A percentile compares a stretch with the other conserved stretches of the same genome.
These are phyloP conservation scores for Neodiprion fabricii DNA, from an alignment of 1,140 invertebrate species.

Conservation along the genomic window DNA sequence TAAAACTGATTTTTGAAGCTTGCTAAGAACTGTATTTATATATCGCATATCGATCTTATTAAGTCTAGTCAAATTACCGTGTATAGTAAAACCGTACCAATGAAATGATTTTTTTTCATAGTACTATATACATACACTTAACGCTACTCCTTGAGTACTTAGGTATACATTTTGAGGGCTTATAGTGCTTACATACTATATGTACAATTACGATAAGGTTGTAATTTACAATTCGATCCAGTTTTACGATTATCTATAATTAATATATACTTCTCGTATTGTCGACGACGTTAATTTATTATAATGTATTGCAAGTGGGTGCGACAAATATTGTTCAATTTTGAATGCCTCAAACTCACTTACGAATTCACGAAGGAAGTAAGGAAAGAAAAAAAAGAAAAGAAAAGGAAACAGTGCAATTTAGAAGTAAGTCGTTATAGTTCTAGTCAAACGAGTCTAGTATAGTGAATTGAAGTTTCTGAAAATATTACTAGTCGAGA, in stretches of 20 bases:
- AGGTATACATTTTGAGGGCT: too few relatives aligned
- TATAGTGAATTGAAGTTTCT: constrained; percentile 18
- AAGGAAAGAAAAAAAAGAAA: not conserved
- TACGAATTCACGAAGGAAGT: not conserved
- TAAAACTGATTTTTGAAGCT: not conserved
- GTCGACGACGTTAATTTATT: too few relatives aligned
- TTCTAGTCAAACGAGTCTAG: constrained; percentile 31
- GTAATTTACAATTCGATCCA: not conserved
- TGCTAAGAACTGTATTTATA: not conserved
- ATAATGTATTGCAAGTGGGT: not conserved
- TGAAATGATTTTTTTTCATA: not conserved
- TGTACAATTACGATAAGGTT: not conserved
- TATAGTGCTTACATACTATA: too few relatives aligned
- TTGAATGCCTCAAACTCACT: not conserved
- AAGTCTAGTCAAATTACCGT: constrained; percentile 1
- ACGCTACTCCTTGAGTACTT: too few relatives aligned
- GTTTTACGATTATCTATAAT: too few relatives aligned
- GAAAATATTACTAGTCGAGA: constrained; percentile 28
- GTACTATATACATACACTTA: too few relatives aligned
- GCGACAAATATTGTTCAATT: not conserved
- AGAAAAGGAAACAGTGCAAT: constrained; percentile 32
- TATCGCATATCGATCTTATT: constrained; percentile 3
- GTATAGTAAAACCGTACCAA: constrained; percentile 1
- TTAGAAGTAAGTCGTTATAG: constrained; percentile 26
- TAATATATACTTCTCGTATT: too few relatives aligned